Conservation (phyloP, 2,797 vertebrate species). For the Triplophysa bombifrons region DNA sequence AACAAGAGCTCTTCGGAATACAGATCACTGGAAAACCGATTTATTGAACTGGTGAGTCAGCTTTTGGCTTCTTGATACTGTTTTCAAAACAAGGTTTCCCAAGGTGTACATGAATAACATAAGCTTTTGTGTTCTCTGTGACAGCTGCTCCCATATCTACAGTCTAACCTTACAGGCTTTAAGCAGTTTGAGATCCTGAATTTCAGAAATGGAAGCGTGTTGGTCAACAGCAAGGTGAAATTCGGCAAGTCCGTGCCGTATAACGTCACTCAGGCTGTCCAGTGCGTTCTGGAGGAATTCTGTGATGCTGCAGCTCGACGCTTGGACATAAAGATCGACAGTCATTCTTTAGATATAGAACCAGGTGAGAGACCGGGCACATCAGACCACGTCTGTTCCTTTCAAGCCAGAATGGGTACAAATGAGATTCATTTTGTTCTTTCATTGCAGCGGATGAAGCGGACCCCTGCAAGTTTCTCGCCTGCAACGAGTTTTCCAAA, state of each 20-base stretch:
- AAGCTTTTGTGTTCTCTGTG: neutral
- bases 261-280: constrained; percentile 87
- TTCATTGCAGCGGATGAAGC: constrained; percentile 82
- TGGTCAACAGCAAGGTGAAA: constrained; percentile 90
- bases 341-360: constrained; percentile 84
- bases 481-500: constrained; percentile 81
- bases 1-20: constrained; percentile 89
- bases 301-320: constrained; percentile 75
- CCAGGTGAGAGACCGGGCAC: constrained; percentile 77
- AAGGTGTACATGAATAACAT: neutral
- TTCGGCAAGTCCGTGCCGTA: constrained; percentile 87
- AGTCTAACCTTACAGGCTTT: constrained; percentile 91
- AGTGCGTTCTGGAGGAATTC: constrained; percentile 86
- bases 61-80: no score
- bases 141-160: constrained; percentile 88
- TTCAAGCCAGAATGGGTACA: constrained; percentile 38
- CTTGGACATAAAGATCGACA: constrained; percentile 87
- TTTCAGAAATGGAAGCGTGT: constrained; percentile 91
- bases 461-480: constrained; percentile 88
- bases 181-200: constrained; percentile 91
- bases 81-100: neutral
- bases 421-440: constrained; percentile 31
- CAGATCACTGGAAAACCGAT: constrained; percentile 82
- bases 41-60: constrained; percentile 85
- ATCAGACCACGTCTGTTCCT: neutral